These are phyloP conservation scores for Oxycera nigricornis DNA, from an alignment of 2,888 invertebrate genomes.

Conservation along the genomic window DNA sequence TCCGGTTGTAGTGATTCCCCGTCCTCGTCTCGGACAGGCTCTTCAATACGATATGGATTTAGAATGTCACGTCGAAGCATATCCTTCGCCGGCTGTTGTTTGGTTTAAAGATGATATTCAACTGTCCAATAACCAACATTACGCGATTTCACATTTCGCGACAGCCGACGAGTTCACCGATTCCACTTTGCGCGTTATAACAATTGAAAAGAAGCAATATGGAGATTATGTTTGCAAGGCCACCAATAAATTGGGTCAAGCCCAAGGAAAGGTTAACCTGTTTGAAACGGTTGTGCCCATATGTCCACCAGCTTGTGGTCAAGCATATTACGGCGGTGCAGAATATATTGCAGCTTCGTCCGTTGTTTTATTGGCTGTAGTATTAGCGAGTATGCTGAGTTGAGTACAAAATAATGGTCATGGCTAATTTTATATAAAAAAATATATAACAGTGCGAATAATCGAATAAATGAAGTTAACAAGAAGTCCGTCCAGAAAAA, in stretches of 20 bases:
- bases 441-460: constrained; percentile 17
- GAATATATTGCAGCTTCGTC: constrained; percentile 58
- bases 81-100: constrained; percentile 89
- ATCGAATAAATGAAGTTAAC: constrained; percentile 16
- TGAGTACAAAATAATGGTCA: constrained; percentile 24
- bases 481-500: constrained; percentile 22
- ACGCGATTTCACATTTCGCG: constrained; percentile 88
- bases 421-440: background rate
- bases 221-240: constrained; percentile 88
- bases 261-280: constrained; percentile 80
- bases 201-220: constrained; percentile 89
- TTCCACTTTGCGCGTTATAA: constrained; percentile 86
- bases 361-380: constrained; percentile 64
- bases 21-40: constrained; percentile 83
- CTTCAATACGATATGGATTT: constrained; percentile 93
- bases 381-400: constrained; percentile 61
- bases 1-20: constrained; percentile 83
- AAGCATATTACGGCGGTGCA: constrained; percentile 57
- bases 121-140: constrained; percentile 89
- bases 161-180: constrained; percentile 92
- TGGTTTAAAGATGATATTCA: constrained; percentile 88
- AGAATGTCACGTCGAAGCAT: constrained; percentile 93
- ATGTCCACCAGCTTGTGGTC: constrained; percentile 88
- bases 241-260: constrained; percentile 83
- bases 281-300: constrained; percentile 91